Evolutionary conservation across 2,888 invertebrate genomes (phyloP).

Genomic region (Pyrrhia umbra): DNA sequence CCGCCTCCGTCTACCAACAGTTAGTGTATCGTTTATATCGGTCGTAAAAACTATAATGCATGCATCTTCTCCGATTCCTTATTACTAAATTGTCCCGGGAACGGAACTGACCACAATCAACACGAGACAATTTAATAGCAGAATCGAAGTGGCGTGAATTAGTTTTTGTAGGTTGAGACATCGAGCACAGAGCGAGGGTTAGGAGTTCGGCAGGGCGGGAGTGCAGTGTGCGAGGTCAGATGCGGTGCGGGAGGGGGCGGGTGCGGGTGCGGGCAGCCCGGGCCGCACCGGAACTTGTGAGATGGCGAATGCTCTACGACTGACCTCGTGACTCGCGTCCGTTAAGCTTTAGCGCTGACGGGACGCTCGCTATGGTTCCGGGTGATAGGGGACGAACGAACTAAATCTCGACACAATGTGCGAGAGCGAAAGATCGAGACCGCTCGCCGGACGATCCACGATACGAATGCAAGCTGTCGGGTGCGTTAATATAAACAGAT

Average conservation of each 20-base stretch:
- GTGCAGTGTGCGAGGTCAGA: slow-evolving; percentile 70
- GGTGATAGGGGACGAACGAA: slow-evolving; percentile 79
- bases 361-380: slow-evolving; percentile 81
- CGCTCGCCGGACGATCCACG: slow-evolving; percentile 88
- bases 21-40: slow-evolving; percentile 42
- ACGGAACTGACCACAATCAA: background rate
- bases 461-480: slow-evolving; percentile 88
- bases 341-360: slow-evolving; percentile 77
- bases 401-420: slow-evolving; percentile 79
- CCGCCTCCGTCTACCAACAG: slow-evolving; percentile 18
- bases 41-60: slow-evolving; percentile 41
- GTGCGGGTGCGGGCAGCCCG: slow-evolving; percentile 60
- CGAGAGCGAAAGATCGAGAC: slow-evolving; percentile 82
- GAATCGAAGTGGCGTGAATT: slow-evolving; percentile 54
- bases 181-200: slow-evolving; percentile 64
- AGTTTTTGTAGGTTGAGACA: slow-evolving; percentile 57
- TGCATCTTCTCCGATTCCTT: slow-evolving; percentile 47
- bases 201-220: slow-evolving; percentile 64
- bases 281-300: slow-evolving; percentile 89
- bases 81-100: slow-evolving; percentile 45
- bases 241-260: slow-evolving; percentile 61
- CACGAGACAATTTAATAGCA: slow-evolving; percentile 33
- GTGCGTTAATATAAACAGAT: slow-evolving; percentile 89
- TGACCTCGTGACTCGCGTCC: slow-evolving; percentile 86
- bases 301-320: slow-evolving; percentile 90